A percentile compares a stretch with the other conserved stretches of the same genome.
These are phyloP conservation scores for Calephelis nemesis DNA, from an alignment of 1,140 invertebrate genomes.

Conservation along the genomic window DNA sequence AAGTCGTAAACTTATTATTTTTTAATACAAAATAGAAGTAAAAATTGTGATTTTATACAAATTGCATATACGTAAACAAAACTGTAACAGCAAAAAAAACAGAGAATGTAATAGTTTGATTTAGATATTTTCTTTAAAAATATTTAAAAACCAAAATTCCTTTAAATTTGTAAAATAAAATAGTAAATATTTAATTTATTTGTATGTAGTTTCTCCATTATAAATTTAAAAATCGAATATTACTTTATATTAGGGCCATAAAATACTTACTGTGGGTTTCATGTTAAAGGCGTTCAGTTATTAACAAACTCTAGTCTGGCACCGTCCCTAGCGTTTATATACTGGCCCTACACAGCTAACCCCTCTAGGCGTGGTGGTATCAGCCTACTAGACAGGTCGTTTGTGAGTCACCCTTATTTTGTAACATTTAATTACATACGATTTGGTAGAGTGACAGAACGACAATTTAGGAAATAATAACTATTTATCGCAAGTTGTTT, in stretches of 20 bases:
- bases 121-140: too few species aligned
- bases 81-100: too few species aligned
- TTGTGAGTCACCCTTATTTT: slow-evolving; percentile 3
- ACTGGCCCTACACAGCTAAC: slow-evolving; percentile 16
- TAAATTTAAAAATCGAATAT: too few species aligned
- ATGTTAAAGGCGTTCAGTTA: slow-evolving; percentile 22
- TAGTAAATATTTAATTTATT: too few species aligned
- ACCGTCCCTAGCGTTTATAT: slow-evolving; percentile 26
- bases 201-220: too few species aligned
- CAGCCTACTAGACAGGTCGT: background rate
- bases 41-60: too few species aligned
- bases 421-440: background rate
- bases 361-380: background rate
- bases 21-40: too few species aligned
- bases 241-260: background rate
- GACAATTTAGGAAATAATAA: slow-evolving; percentile 3
- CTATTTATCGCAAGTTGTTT: background rate
- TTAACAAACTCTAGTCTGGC: background rate
- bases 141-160: too few species aligned
- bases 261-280: slow-evolving; percentile 27
- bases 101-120: too few species aligned
- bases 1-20: too few species aligned
- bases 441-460: background rate
- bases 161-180: too few species aligned
- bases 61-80: too few species aligned